These are phyloP conservation scores for Propsilocerus akamusi DNA, from an alignment of 1,140 invertebrate genomes.

Conservation along the genomic window DNA sequence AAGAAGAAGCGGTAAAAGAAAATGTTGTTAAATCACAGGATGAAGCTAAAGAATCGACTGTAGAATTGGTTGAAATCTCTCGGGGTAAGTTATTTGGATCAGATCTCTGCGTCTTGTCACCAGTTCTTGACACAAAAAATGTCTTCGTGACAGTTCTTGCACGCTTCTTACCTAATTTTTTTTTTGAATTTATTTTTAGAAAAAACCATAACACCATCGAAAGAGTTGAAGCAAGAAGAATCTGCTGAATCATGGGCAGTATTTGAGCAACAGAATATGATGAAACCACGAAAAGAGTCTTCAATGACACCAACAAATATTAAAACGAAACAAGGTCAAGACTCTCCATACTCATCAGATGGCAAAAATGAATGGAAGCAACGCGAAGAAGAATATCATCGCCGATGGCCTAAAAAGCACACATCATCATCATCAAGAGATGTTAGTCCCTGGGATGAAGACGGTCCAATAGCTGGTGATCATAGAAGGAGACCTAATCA, in stretches of 20 bases:
- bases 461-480: conserved; percentile 29
- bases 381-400: conserved; percentile 7
- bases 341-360: conserved; percentile 58
- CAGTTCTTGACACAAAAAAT: too few species aligned
- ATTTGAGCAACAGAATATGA: conserved; percentile 11
- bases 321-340: conserved; percentile 29
- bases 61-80: too few species aligned
- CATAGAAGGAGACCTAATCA: conserved; percentile 15
- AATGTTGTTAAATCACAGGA: not conserved
- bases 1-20: conserved; percentile 5
- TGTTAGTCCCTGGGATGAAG: conserved; percentile 50
- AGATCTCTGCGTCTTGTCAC: too few species aligned
- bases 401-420: conserved; percentile 27
- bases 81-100: too few species aligned
- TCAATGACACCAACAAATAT: conserved; percentile 20
- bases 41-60: too few species aligned
- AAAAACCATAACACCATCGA: not conserved
- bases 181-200: not conserved
- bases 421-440: conserved; percentile 46
- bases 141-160: too few species aligned
- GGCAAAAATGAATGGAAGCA: conserved; percentile 35
- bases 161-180: not conserved
- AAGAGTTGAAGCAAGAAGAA: not conserved
- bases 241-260: conserved; percentile 21
- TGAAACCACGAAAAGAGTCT: conserved; percentile 8